Conservation (phyloP, 64 coral and sea anemone species). For the Actinia tenebrosa region DNA sequence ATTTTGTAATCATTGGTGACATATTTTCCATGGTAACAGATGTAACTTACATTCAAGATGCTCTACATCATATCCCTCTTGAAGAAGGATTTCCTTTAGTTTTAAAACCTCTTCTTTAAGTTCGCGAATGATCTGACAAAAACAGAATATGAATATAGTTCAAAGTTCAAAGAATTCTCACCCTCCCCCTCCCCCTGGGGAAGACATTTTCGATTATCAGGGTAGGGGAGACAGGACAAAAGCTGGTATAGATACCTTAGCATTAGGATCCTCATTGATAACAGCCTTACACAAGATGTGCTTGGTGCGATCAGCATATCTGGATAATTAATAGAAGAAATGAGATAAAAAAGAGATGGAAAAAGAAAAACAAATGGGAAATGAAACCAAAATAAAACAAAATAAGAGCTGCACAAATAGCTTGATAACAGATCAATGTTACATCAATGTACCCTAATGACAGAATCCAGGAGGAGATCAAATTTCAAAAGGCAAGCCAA, state of each 20-base stretch:
- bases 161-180: background rate
- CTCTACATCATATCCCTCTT: conserved; percentile 73
- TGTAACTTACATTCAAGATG: conserved; percentile 59
- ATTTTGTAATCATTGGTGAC: too few species aligned
- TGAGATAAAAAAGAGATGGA: background rate
- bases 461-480: too few species aligned
- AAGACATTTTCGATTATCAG: background rate
- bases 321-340: background rate
- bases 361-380: background rate
- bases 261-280: conserved; percentile 94
- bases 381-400: background rate
- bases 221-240: background rate
- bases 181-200: background rate
- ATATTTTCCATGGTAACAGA: background rate
- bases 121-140: conserved; percentile 81
- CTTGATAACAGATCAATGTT: too few species aligned
- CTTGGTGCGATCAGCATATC: conserved; percentile 93
- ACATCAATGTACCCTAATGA: too few species aligned
- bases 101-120: conserved; percentile 85
- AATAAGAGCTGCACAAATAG: too few species aligned
- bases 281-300: conserved; percentile 95
- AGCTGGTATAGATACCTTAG: conserved; percentile 57
- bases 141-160: background rate
- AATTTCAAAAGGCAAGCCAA: too few species aligned
- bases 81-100: conserved; percentile 67